Conservation (phyloP, 2,888 invertebrate genomes). For the Ophion ventricosus region DNA sequence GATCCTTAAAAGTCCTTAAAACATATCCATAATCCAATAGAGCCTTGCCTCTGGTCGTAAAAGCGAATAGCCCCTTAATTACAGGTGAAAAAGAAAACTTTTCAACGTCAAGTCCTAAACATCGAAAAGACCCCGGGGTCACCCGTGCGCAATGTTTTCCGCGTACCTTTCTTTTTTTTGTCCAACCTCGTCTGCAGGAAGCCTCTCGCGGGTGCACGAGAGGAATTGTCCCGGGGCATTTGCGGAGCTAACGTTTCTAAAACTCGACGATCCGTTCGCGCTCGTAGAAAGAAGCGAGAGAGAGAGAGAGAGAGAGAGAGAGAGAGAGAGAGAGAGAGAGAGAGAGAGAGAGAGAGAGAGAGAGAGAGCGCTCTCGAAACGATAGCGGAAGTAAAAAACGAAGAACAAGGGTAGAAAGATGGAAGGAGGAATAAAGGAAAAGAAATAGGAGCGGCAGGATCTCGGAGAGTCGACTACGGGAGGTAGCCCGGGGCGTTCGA, state of each 20-base stretch:
- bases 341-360: too few species aligned
- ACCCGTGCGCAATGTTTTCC: conserved; percentile 59
- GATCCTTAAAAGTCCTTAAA: conserved; percentile 47
- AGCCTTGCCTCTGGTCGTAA: conserved; percentile 53
- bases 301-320: conserved; percentile 4
- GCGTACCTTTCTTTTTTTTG: conserved; percentile 53
- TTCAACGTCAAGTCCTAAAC: conserved; percentile 52
- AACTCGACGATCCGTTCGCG: conserved; percentile 80
- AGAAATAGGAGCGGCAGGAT: conserved; percentile 60
- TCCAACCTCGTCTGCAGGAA: conserved; percentile 44
- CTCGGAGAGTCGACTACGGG: conserved; percentile 68
- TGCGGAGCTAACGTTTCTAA: conserved; percentile 83
- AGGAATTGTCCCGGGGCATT: conserved; percentile 80
- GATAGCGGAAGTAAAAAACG: conserved; percentile 63
- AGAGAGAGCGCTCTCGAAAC: conserved; percentile 58
- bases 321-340: too few species aligned
- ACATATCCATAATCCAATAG: conserved; percentile 44
- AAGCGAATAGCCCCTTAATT: conserved; percentile 69
- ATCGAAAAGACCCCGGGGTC: conserved; percentile 46
- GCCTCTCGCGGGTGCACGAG: conserved; percentile 55
- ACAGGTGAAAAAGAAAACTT: conserved; percentile 57
- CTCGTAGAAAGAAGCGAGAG: conserved; percentile 50
- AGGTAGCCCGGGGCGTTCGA: conserved; percentile 77
- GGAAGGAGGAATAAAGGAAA: conserved; percentile 56
- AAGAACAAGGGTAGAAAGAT: conserved; percentile 48